phyloP scores from a whole-genome alignment of 2,113 vertebrate genomes.

The Nanorana parkeri region DNA sequence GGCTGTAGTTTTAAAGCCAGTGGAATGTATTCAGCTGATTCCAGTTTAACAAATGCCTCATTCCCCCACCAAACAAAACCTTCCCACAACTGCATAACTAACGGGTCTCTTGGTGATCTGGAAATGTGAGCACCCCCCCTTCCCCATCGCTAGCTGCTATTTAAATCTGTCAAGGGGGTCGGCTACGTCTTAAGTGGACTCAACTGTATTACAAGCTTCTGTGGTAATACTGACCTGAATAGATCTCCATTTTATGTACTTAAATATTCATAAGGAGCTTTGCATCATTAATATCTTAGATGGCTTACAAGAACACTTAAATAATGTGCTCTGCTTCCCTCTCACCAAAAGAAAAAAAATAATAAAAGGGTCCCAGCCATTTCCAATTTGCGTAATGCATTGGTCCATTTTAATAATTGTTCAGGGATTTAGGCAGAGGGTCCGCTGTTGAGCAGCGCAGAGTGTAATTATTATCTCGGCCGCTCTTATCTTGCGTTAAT shows the following conservation, averaged over 20 bases:
- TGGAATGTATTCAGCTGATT: no score
- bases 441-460: slow-evolving; percentile 67
- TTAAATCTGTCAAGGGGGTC: slow-evolving; percentile 75
- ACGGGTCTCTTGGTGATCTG: not conserved
- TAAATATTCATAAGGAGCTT: slow-evolving; percentile 99
- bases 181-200: slow-evolving; percentile 79
- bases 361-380: slow-evolving; percentile 70
- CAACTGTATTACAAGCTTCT: slow-evolving; percentile 76
- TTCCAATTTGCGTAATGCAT: slow-evolving; percentile 94
- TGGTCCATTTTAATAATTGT: slow-evolving; percentile 86
- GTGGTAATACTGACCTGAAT: slow-evolving; percentile 73
- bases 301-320: slow-evolving; percentile 99
- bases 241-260: slow-evolving; percentile 92
- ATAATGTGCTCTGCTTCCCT: slow-evolving; percentile 86
- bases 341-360: slow-evolving; percentile 62
- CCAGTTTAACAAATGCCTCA: no score
- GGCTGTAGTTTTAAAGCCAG: no score
- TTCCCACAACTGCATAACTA: slow-evolving; percentile 33
- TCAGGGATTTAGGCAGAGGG: slow-evolving; percentile 78
- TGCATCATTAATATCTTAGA: slow-evolving; percentile 99
- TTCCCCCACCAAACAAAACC: not conserved
- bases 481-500: slow-evolving; percentile 71
- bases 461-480: slow-evolving; percentile 78
- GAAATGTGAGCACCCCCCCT: slow-evolving; percentile 65
- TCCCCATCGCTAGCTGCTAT: slow-evolving; percentile 72